Base-by-base conservation (phyloP, 2,888 invertebrate species). In the Aleiodes leptofemur region DNA sequence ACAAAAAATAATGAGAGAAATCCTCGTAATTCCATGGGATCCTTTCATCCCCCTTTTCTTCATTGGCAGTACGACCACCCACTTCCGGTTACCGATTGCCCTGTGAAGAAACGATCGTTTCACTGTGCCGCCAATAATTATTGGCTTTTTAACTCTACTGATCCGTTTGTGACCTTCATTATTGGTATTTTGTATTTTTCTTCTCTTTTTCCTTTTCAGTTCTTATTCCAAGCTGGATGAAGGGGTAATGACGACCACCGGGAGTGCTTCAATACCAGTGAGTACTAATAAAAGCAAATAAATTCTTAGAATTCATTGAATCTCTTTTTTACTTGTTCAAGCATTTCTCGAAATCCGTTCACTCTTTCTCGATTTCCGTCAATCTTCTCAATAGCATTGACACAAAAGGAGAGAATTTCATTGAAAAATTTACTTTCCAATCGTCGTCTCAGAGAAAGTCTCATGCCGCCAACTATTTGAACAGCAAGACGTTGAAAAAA, bases 41-140 rank as follows among this genome's bases (percentile, higher is more conserved):
- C 76, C 77, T 77, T 69, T 78, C 71, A 59, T 43, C 77, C 76
- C 77, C 77, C 74, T 79, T 79, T 74, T 38, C 51, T 55, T 53
- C 38, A 48, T 23, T 57, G 72, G 53, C 76, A 72, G 70, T 74
- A 69, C 74, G 73, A 73, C 76, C 69, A 79, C 79, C 79, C 76
- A 79, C 51, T 79, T 79, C 79, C 79, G 79, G 73, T 73, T 69
- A 61, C 55, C 34, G 34, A 61, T 23, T 61, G 11, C 13, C 31
- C 55, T 76, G 77, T 43, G 74, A 77, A 74, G 72, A 64, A 73
- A 59, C 71, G 74, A 77, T 76, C 43, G 43, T 43, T 43, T 43
- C 11, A 43, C 43, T 43, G 43, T 70, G 76, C 77, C 79, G 78
- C 77, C 82, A 81, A 80, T 85, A 83, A 84, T 85, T 85, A 84